These are phyloP conservation scores for Drosophila ercepeae DNA, from an alignment of 1,140 invertebrate species.

Conservation along the genomic window DNA sequence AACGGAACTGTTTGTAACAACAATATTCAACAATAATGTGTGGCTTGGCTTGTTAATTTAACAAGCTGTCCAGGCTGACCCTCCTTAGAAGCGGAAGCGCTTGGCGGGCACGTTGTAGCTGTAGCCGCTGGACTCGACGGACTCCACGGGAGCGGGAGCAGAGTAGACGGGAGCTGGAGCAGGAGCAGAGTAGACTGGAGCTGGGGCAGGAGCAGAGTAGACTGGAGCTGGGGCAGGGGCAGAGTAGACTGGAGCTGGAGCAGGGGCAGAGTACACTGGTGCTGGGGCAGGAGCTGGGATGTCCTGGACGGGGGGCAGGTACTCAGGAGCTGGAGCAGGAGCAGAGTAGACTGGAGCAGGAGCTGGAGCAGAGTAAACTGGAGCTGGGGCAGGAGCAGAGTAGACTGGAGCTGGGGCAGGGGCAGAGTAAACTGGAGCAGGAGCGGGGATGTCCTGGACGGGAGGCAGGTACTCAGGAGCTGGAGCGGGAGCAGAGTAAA, in stretches of 20 bases:
- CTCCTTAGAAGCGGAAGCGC: constrained; percentile 74
- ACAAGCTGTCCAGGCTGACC: constrained; percentile 41
- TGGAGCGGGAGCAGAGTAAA: neutral
- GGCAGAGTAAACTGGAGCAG: constrained; percentile 22
- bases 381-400: constrained; percentile 15
- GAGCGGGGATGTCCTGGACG: constrained; percentile 24
- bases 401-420: constrained; percentile 35
- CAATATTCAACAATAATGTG: constrained; percentile 71
- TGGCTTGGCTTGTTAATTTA: constrained; percentile 63
- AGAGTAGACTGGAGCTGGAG: constrained; percentile 45
- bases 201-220: constrained; percentile 14
- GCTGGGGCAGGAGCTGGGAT: constrained; percentile 42
- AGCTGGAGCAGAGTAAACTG: constrained; percentile 36
- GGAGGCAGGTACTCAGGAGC: constrained; percentile 37
- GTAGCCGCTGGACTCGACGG: constrained; percentile 49
- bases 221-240: constrained; percentile 33
- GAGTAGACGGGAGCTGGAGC: constrained; percentile 31
- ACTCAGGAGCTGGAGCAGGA: constrained; percentile 47
- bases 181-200: constrained; percentile 11
- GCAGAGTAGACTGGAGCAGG: constrained; percentile 34
- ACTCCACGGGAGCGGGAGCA: constrained; percentile 39
- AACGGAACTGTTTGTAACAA: constrained; percentile 80
- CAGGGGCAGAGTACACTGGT: constrained; percentile 44
- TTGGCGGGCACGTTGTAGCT: constrained; percentile 75
- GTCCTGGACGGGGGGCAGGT: constrained; percentile 56